A percentile compares a stretch with the other conserved stretches of the same genome.
Evolutionary conservation across 2,797 vertebrate genomes (phyloP).

Genomic region (Liasis olivaceus): DNA sequence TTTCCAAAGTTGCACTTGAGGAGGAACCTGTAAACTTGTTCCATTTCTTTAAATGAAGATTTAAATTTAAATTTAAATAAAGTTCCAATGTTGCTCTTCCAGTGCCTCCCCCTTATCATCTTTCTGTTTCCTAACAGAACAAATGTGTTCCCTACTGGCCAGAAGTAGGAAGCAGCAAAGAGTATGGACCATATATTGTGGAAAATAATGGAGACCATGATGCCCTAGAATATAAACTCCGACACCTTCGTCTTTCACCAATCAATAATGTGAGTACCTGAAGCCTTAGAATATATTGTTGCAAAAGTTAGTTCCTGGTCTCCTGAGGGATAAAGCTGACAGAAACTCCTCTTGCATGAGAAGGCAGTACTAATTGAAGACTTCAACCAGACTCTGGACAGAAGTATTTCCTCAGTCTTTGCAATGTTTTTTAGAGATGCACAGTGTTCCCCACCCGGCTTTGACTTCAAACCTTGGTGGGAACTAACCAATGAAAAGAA

Average conservation of each 20-base stretch:
- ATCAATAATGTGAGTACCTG: slow-evolving; percentile 75
- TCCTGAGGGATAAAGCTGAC: no score
- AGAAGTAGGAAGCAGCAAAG: slow-evolving; percentile 67
- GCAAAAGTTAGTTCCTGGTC: not conserved
- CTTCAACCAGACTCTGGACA: no score
- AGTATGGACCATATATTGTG: slow-evolving; percentile 79
- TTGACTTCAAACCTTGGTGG: not conserved
- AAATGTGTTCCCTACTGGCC: slow-evolving; percentile 98
- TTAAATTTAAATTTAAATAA: not conserved
- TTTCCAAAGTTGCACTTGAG: not conserved
- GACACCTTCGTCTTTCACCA: slow-evolving; percentile 77
- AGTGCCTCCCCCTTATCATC: not conserved
- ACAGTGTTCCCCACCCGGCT: not conserved
- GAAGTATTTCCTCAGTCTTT: no score
- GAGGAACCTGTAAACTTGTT: not conserved
- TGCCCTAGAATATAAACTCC: slow-evolving; percentile 85
- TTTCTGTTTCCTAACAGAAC: slow-evolving; percentile 77
- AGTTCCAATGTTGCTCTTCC: not conserved
- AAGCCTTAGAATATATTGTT: not conserved
- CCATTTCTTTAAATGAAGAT: not conserved
- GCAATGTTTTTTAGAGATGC: no score
- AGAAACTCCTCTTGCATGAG: no score
- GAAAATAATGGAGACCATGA: slow-evolving; percentile 73
- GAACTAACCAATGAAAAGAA: not conserved
- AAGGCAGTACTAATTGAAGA: no score